Conservation (phyloP, 2,888 invertebrate genomes). For the Limnephilus marmoratus region DNA sequence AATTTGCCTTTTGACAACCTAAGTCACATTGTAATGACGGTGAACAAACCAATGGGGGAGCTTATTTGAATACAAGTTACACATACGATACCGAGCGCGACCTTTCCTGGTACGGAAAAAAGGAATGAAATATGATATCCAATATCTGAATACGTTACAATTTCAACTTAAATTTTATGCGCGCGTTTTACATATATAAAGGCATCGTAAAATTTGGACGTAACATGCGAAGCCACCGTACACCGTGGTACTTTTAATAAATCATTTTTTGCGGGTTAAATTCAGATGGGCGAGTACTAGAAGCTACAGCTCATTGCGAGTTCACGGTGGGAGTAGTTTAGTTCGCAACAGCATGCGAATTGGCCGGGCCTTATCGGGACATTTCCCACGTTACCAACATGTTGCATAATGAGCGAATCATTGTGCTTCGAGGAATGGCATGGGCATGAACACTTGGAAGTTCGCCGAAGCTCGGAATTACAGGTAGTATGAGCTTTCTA, state of each 20-base stretch:
- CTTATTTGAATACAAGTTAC: constrained; percentile 59
- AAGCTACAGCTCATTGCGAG: constrained; percentile 22
- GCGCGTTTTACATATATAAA: constrained; percentile 58
- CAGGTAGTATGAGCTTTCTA: neutral
- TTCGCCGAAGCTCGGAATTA: constrained; percentile 3
- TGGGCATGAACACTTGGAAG: constrained; percentile 10
- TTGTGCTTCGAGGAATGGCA: constrained; percentile 24
- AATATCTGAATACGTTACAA: constrained; percentile 61
- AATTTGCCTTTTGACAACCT: constrained; percentile 52
- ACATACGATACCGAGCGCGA: constrained; percentile 48
- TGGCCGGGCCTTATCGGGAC: constrained; percentile 11
- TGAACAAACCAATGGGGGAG: constrained; percentile 39
- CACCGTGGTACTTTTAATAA: constrained; percentile 45
- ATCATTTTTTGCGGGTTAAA: constrained; percentile 49
- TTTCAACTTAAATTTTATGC: constrained; percentile 58
- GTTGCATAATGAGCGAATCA: constrained; percentile 37
- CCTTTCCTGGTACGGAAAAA: constrained; percentile 49
- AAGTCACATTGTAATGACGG: constrained; percentile 49
- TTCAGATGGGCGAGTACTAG: constrained; percentile 24
- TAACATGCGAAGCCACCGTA: constrained; percentile 51
- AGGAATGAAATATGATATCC: constrained; percentile 61
- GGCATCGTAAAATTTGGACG: constrained; percentile 58
- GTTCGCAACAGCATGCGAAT: constrained; percentile 38
- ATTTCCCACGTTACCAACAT: neutral
- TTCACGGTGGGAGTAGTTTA: constrained; percentile 2